A percentile compares a stretch with the other conserved stretches of the same genome.
Conservation (phyloP, 1,140 invertebrate genomes). For the Drosophila tani region DNA sequence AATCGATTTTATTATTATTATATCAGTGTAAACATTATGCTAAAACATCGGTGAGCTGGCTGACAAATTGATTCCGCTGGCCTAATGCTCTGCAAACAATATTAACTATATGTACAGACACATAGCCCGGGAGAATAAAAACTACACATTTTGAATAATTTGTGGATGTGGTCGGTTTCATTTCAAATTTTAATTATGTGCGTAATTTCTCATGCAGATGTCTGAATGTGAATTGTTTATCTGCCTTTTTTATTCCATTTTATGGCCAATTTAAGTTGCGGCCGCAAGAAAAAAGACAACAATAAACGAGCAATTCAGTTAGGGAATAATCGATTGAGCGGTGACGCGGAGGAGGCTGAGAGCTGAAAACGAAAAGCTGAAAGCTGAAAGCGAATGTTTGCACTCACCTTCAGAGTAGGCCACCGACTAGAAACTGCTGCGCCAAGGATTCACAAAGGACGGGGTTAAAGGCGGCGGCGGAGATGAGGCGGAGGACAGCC, state of each 20-base stretch:
- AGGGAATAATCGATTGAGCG: conserved; percentile 42
- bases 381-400: conserved; percentile 9
- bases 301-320: conserved; percentile 12
- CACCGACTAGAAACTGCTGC: conserved; percentile 73
- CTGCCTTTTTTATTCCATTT: conserved; percentile 40
- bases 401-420: conserved; percentile 72
- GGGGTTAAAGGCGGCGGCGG: conserved; percentile 30
- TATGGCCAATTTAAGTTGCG: conserved; percentile 36
- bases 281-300: conserved; percentile 12
- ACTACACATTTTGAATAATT: conserved; percentile 39
- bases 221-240: conserved; percentile 18
- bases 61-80: conserved; percentile 27
- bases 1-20: conserved; percentile 23
- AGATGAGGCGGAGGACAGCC: conserved; percentile 19
- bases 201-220: conserved; percentile 36
- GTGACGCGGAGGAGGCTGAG: neutral
- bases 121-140: conserved; percentile 4
- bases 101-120: conserved; percentile 5
- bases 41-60: conserved; percentile 9
- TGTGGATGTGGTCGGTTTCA: conserved; percentile 50
- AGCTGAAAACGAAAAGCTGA: conserved; percentile 6
- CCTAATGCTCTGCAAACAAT: neutral
- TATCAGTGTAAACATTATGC: conserved; percentile 25
- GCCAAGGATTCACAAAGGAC: conserved; percentile 54
- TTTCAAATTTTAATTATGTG: conserved; percentile 63